Percentiles rank a stretch among this genome's conserved stretches.
phyloP scores from a whole-genome alignment of 2,888 invertebrate genomes.

The Coenonympha arcania region DNA sequence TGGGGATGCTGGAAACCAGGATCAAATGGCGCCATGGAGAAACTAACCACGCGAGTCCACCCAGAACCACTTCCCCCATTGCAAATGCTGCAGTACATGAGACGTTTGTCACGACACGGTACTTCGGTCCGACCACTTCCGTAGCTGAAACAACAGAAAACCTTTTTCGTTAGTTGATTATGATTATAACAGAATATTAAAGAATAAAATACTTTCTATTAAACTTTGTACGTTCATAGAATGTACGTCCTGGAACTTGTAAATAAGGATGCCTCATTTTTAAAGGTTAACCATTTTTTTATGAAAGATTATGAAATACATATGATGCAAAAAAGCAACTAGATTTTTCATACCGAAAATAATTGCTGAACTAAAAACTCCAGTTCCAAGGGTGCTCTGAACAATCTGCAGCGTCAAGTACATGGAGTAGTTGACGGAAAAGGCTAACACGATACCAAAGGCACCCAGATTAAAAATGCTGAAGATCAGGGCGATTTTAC shows the following conservation, averaged over 20 bases:
- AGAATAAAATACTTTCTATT: no score
- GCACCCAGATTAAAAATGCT: slow-evolving; percentile 48
- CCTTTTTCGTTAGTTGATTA: no score
- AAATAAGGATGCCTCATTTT: no score
- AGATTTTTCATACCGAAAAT: no score
- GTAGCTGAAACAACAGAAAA: slow-evolving; percentile 45
- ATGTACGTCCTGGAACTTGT: no score
- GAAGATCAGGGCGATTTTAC: slow-evolving; percentile 49
- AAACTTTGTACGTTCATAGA: no score
- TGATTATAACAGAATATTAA: no score
- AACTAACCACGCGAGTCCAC: slow-evolving; percentile 77
- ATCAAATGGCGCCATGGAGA: slow-evolving; percentile 80
- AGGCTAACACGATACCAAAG: slow-evolving; percentile 67
- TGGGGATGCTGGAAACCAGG: slow-evolving; percentile 78
- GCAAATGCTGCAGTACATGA: slow-evolving; percentile 80
- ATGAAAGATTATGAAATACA: no score
- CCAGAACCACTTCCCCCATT: slow-evolving; percentile 79
- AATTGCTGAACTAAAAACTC: slow-evolving; percentile 72
- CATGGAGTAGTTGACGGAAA: no score
- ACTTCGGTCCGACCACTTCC: slow-evolving; percentile 82
- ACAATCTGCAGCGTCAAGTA: slow-evolving; percentile 68
- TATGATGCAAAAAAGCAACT: no score
- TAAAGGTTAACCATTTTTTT: no score
- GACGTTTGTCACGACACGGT: slow-evolving; percentile 80
- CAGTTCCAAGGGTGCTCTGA: slow-evolving; percentile 69